phyloP scores from a whole-genome alignment of 2,888 invertebrate species.

The Geophilus truncorum region DNA sequence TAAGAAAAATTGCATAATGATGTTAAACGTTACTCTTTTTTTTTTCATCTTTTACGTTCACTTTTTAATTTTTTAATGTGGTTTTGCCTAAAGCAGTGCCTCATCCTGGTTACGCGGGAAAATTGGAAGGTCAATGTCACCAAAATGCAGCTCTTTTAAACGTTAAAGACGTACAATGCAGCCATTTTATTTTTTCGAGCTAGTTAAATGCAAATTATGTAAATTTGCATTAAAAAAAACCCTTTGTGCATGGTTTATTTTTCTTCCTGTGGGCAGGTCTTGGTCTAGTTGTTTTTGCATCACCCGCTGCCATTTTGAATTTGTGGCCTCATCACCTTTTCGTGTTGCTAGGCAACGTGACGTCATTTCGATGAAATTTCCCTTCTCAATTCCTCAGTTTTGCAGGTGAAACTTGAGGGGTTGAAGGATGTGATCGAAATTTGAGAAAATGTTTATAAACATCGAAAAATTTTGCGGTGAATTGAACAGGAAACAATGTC shows the following conservation, averaged over 20 bases:
- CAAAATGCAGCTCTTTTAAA: too few relatives aligned
- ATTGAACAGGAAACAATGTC: too few relatives aligned
- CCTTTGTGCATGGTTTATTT: not conserved
- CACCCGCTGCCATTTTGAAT: not conserved
- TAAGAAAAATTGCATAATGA: not conserved
- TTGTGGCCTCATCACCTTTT: slow-evolving; percentile 11
- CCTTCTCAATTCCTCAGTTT: not conserved
- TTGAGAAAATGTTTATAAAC: not conserved
- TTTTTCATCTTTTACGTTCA: not conserved
- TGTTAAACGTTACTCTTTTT: not conserved
- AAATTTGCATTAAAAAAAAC: not conserved
- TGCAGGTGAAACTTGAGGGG: not conserved
- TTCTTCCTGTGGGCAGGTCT: slow-evolving; percentile 6
- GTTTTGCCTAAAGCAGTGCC: not conserved
- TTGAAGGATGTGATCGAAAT: not conserved
- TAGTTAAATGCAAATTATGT: too few relatives aligned
- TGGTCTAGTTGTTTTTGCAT: not conserved
- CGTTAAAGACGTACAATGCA: too few relatives aligned
- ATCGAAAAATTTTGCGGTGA: too few relatives aligned
- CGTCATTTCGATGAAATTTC: not conserved
- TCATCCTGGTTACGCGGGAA: not conserved
- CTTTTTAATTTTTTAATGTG: not conserved
- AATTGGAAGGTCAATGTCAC: slow-evolving; percentile 12
- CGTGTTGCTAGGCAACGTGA: not conserved
- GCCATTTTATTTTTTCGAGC: not conserved